Percentiles rank a stretch among this genome's conserved stretches.
Conservation (phyloP, 2,113 vertebrate genomes). For the Daboia siamensis region DNA sequence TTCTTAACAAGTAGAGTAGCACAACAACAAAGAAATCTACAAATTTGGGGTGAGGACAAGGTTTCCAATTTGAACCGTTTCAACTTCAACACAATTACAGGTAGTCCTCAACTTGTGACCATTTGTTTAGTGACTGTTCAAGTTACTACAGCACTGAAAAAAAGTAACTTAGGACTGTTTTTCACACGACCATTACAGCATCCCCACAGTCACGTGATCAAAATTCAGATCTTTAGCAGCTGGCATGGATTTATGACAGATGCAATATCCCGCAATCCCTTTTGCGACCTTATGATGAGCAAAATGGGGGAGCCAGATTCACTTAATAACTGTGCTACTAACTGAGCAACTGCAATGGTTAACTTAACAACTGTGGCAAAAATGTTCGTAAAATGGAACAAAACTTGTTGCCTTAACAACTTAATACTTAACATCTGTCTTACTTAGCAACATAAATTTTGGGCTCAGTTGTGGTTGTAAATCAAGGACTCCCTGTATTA, state of each 20-base stretch:
- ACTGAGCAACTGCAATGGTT: background rate
- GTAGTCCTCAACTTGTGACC: background rate
- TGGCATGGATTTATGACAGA: background rate
- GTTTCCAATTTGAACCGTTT: background rate
- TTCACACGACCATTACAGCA: background rate
- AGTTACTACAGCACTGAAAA: background rate
- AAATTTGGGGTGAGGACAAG: background rate
- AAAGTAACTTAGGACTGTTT: background rate
- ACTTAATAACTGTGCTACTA: background rate
- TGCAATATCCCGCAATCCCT: background rate
- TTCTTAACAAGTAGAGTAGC: background rate
- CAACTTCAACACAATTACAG: background rate
- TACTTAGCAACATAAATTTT: background rate
- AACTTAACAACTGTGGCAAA: background rate
- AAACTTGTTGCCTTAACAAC: background rate
- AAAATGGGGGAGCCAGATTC: background rate
- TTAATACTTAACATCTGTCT: background rate
- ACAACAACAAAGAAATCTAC: background rate
- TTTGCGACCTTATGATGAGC: background rate
- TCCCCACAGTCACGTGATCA: background rate
- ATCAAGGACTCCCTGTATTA: background rate
- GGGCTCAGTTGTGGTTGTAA: background rate
- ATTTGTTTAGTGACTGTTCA: background rate
- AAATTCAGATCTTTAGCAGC: background rate
- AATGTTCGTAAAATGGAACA: background rate